These are phyloP conservation scores for Lasioglossum calceatum DNA, from an alignment of 2,888 invertebrate species.

Conservation along the genomic window DNA sequence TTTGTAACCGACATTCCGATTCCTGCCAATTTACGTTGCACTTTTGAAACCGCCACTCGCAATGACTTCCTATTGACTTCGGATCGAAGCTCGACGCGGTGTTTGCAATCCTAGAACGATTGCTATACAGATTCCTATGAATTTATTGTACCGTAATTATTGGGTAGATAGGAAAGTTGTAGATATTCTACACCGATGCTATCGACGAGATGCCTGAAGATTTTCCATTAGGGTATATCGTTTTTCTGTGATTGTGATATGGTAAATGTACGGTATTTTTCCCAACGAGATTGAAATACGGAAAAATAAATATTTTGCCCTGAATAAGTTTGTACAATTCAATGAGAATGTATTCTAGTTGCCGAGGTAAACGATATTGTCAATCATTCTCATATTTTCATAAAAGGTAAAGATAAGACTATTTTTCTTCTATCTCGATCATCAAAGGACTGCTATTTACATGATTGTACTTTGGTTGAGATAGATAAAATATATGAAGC, in stretches of 20 bases:
- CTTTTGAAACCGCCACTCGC: constrained; percentile 25
- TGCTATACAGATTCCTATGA: not conserved
- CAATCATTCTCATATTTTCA: too few relatives aligned
- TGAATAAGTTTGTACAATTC: too few relatives aligned
- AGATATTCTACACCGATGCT: not conserved
- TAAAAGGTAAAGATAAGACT: too few relatives aligned
- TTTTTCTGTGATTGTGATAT: not conserved
- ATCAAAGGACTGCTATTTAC: too few relatives aligned
- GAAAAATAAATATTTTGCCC: too few relatives aligned
- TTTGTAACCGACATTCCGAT: constrained; percentile 45
- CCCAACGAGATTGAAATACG: too few relatives aligned
- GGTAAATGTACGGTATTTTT: too few relatives aligned
- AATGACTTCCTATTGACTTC: constrained; percentile 35
- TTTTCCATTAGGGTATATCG: not conserved
- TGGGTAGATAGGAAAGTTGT: not conserved
- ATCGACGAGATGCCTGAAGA: not conserved
- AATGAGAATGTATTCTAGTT: too few relatives aligned
- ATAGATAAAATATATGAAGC: too few relatives aligned
- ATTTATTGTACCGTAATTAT: not conserved
- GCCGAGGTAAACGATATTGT: too few relatives aligned
- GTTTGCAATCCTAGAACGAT: not conserved
- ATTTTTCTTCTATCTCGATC: too few relatives aligned
- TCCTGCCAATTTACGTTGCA: constrained; percentile 41
- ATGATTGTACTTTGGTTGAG: too few relatives aligned
- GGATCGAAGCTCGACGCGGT: not conserved